phyloP scores from a whole-genome alignment of 1,140 invertebrate species.

The Drosophila dunni region DNA sequence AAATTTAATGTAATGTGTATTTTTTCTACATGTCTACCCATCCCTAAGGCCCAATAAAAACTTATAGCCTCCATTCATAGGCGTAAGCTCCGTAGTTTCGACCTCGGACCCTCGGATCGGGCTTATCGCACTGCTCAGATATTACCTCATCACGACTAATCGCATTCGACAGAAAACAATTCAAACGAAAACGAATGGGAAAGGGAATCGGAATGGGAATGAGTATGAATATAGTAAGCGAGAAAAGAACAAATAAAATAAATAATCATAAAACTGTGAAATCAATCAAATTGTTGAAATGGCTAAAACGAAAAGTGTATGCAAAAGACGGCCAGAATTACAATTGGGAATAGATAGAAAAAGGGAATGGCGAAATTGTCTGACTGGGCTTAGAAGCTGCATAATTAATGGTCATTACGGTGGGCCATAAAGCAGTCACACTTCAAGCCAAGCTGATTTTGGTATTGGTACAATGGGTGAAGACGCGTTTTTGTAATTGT shows the following conservation, averaged over 20 bases:
- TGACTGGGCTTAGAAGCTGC: slow-evolving; percentile 33
- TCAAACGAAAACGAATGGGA: background rate
- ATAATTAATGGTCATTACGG: slow-evolving; percentile 44
- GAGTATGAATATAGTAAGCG: no score
- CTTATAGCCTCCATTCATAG: background rate
- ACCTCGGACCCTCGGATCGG: slow-evolving; percentile 21
- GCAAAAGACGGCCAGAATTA: slow-evolving; percentile 50
- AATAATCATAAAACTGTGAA: slow-evolving; percentile 24
- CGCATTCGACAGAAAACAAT: slow-evolving; percentile 23
- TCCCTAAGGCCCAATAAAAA: background rate
- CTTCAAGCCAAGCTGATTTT: slow-evolving; percentile 27
- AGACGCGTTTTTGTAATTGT: slow-evolving; percentile 18
- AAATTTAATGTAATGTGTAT: no score
- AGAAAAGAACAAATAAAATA: background rate
- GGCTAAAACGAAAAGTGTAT: slow-evolving; percentile 38
- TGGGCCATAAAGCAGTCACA: slow-evolving; percentile 39
- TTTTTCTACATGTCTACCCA: no score
- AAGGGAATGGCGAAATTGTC: background rate
- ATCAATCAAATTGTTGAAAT: slow-evolving; percentile 61
- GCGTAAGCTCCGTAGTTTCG: background rate
- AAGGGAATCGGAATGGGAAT: background rate
- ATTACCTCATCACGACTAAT: slow-evolving; percentile 70
- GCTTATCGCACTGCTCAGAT: slow-evolving; percentile 58
- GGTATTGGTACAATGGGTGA: slow-evolving; percentile 1
- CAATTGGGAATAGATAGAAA: slow-evolving; percentile 26